phyloP scores from a whole-genome alignment of 2,888 invertebrate species.

The Drosophila recens region DNA sequence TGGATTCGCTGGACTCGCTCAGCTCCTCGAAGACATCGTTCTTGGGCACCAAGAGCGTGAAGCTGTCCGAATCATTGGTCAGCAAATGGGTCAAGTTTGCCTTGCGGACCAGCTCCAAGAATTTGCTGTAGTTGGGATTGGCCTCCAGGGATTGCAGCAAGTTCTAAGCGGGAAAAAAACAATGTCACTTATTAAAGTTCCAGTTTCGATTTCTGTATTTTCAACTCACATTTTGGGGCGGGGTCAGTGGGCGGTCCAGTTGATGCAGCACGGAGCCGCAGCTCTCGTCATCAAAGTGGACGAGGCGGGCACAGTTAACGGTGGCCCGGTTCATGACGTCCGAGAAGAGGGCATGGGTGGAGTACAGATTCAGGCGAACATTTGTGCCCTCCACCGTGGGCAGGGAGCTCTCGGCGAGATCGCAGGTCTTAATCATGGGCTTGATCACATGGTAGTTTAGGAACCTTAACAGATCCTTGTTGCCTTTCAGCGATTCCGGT shows the following conservation, averaged over 20 bases:
- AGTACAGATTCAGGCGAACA: conserved; percentile 88
- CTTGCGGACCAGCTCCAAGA: conserved; percentile 81
- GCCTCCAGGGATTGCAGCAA: conserved; percentile 80
- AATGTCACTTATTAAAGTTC: conserved; percentile 51
- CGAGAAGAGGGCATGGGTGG: conserved; percentile 87
- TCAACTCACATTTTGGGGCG: conserved; percentile 80
- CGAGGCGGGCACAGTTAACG: conserved; percentile 89
- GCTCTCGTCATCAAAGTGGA: conserved; percentile 88
- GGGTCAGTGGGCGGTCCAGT: conserved; percentile 87
- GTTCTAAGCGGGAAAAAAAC: conserved; percentile 60
- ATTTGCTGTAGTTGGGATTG: conserved; percentile 84
- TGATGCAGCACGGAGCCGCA: conserved; percentile 90
- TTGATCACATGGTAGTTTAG: conserved; percentile 88
- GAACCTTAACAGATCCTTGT: conserved; percentile 86
- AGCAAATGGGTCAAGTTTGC: conserved; percentile 83
- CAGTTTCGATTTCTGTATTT: neutral
- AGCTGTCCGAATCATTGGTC: conserved; percentile 78
- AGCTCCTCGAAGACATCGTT: conserved; percentile 85
- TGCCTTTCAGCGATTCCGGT: conserved; percentile 82
- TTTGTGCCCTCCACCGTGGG: conserved; percentile 86
- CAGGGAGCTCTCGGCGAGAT: conserved; percentile 87
- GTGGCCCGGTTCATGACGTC: conserved; percentile 88
- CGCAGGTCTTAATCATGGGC: conserved; percentile 87
- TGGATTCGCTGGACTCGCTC: conserved; percentile 69
- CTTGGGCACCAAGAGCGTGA: conserved; percentile 84